These are phyloP conservation scores for Grammomys surdaster DNA, from an alignment of 2,113 vertebrate genomes.

Conservation along the genomic window DNA sequence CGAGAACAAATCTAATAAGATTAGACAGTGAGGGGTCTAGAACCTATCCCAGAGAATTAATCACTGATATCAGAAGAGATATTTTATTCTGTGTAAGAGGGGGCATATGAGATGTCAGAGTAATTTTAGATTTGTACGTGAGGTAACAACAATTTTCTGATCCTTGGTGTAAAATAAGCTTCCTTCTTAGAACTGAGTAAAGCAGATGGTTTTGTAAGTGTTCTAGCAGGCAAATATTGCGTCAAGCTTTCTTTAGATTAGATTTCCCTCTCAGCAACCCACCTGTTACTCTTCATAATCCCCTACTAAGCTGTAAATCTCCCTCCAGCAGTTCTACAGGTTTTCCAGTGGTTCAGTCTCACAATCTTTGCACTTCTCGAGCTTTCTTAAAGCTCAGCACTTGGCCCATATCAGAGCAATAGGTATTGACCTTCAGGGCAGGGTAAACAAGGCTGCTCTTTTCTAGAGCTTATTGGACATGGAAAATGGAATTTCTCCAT, in stretches of 20 bases:
- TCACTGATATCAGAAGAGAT: neutral
- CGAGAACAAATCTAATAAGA: neutral
- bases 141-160: neutral
- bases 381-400: slow-evolving; percentile 41
- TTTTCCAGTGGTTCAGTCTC: slow-evolving; percentile 22
- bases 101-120: neutral
- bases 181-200: slow-evolving; percentile 30
- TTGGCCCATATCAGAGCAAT: neutral
- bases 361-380: slow-evolving; percentile 50
- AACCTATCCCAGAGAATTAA: neutral
- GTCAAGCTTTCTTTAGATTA: neutral
- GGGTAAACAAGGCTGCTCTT: slow-evolving; percentile 25
- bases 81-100: neutral
- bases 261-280: neutral
- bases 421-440: neutral
- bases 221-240: slow-evolving; percentile 43
- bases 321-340: slow-evolving; percentile 14
- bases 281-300: slow-evolving; percentile 49
- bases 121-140: neutral
- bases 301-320: slow-evolving; percentile 57
- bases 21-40: neutral
- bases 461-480: neutral
- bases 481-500: slow-evolving; percentile 55
- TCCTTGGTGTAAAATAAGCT: neutral
- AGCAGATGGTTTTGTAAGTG: slow-evolving; percentile 21